Evolutionary conservation across 2,797 vertebrate genomes (phyloP), one percentile per base, ranked within the genome.

Genomic region (Emys orbicularis): DNA sequence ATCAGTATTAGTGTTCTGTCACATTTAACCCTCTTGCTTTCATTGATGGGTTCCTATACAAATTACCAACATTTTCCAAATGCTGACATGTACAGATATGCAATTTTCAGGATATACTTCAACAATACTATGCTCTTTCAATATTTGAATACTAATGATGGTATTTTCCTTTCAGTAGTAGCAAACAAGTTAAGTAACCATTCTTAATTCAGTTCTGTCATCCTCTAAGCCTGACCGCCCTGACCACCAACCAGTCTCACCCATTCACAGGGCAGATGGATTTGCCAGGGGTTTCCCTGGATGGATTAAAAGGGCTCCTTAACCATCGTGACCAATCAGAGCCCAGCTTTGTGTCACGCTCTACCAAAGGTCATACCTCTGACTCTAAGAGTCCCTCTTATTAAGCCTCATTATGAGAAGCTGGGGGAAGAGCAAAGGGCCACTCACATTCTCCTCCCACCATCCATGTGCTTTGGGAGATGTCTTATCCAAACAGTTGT

Each of bases 1-100:
- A 95, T 98, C 93, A 97, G 74, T 93, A 96, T 93, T 81, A 93
- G 41, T 2, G 15, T 68, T 90, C 86, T 94, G 83, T 76, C 77
- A 93, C 56, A 84, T 57, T 86, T 49, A 89, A 86, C 52, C n/a
- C 47, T 19, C 9, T 95, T 80, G 31, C 3, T 90, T 89, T 81
- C 53, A 92, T 31, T 95, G 83, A 10, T 68, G n/a, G 27, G 54
- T 57, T 90, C 68, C 61, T 84, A 12, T 34, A 72, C 6, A 87
- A 90, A 94, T 90, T 77, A 37, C 0, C 21, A 72, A 90, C 31
- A 15, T 54, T 93, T 90, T 92, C 34, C 41, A 95, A 95, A 96
- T 79, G 76, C 12, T 74, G 19, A 57, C 82, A 31, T 72, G 16
- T 19, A 81, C 34, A 15, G n/a, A 79, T 65, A 41, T 25, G 81